A percentile compares a stretch with the other conserved stretches of the same genome.
These are phyloP conservation scores for Tryphoninae sp. DNA, from an alignment of 2,888 invertebrate genomes.

Conservation along the genomic window DNA sequence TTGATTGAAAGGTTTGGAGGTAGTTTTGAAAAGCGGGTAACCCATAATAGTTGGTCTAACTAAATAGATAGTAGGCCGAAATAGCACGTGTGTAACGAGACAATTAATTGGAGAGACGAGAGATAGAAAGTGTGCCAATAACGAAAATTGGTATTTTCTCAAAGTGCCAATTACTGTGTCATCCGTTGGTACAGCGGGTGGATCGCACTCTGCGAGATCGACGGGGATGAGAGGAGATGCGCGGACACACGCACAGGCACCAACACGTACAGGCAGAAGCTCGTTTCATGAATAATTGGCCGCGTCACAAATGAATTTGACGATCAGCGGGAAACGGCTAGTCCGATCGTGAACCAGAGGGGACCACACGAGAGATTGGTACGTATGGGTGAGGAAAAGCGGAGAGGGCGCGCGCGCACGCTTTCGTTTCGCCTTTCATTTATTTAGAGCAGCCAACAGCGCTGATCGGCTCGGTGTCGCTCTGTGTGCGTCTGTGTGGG, in stretches of 20 bases:
- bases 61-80: neutral
- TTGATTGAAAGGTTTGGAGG: too few relatives aligned
- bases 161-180: slow-evolving; percentile 67
- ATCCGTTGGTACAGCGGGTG: slow-evolving; percentile 56
- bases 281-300: slow-evolving; percentile 77
- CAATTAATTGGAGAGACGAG: neutral
- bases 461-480: neutral
- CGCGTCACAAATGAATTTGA: slow-evolving; percentile 78
- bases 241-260: slow-evolving; percentile 51
- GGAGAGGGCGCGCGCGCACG: slow-evolving; percentile 46
- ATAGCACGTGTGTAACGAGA: neutral
- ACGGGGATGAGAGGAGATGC: slow-evolving; percentile 61
- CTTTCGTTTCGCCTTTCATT: slow-evolving; percentile 70
- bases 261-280: slow-evolving; percentile 54
- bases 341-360: slow-evolving; percentile 60
- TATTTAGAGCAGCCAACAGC: slow-evolving; percentile 72
- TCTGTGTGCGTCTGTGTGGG: slow-evolving; percentile 16
- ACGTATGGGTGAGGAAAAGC: slow-evolving; percentile 24
- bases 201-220: slow-evolving; percentile 53
- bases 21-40: too few relatives aligned
- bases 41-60: too few relatives aligned
- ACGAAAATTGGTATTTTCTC: slow-evolving; percentile 63
- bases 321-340: slow-evolving; percentile 73
- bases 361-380: slow-evolving; percentile 23
- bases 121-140: slow-evolving; percentile 20